Conservation (phyloP, 2,888 invertebrate species). For the Andrena flavipes region DNA sequence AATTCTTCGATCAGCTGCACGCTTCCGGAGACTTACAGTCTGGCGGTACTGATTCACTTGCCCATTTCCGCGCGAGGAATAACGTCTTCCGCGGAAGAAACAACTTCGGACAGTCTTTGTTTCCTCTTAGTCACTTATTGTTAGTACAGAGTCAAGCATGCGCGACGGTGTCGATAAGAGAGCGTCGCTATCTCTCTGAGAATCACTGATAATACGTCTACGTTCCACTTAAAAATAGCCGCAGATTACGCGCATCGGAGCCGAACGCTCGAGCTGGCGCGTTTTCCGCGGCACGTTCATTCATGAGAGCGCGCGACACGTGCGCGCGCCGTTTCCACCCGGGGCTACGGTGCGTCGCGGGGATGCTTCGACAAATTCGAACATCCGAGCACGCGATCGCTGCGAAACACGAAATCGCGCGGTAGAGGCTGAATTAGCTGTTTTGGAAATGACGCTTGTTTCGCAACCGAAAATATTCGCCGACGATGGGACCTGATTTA, state of each 20-base stretch:
- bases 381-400: background rate
- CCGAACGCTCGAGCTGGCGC: conserved; percentile 39
- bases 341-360: background rate
- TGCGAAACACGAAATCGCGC: no score
- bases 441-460: no score
- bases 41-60: conserved; percentile 9
- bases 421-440: no score
- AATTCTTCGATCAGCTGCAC: background rate
- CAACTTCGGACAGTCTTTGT: conserved; percentile 45
- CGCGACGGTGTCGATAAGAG: conserved; percentile 58
- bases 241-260: conserved; percentile 52
- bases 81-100: background rate
- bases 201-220: conserved; percentile 71
- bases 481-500: conserved; percentile 2
- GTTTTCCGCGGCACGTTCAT: conserved; percentile 62
- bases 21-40: background rate
- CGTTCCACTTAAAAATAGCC: conserved; percentile 69
- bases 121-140: conserved; percentile 57
- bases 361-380: background rate
- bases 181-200: conserved; percentile 50
- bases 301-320: conserved; percentile 65
- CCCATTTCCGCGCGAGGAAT: background rate
- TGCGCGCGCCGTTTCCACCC: conserved; percentile 42
- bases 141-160: conserved; percentile 12
- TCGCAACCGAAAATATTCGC: background rate